Percentiles rank a stretch among this genome's conserved stretches.
Evolutionary conservation across 35 echinoderm and acorn worm species (phyloP).

Genomic region (Acanthaster planci): DNA sequence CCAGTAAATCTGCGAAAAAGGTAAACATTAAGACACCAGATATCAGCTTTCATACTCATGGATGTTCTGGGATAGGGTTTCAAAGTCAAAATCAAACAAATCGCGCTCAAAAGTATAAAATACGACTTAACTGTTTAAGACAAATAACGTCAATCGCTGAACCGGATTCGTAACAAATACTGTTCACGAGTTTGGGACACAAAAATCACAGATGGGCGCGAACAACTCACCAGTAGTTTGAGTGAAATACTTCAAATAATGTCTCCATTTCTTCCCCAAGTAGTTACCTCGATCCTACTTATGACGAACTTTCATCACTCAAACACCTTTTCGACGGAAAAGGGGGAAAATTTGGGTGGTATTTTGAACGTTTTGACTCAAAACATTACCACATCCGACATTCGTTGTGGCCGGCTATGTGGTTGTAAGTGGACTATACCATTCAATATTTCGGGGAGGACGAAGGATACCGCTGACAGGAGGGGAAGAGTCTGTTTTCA

Average conservation of each 20-base stretch:
- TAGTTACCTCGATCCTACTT: background rate
- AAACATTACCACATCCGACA: slow-evolving; percentile 10
- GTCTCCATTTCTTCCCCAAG: background rate
- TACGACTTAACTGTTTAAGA: background rate
- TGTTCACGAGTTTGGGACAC: background rate
- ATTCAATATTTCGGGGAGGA: background rate
- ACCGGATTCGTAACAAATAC: background rate
- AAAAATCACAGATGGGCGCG: background rate
- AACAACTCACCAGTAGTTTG: background rate
- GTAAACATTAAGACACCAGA: background rate
- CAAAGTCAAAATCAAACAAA: background rate
- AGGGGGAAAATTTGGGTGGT: background rate
- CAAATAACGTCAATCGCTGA: background rate
- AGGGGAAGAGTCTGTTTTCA: background rate
- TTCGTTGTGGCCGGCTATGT: too few species aligned
- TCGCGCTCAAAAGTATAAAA: background rate
- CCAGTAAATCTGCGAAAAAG: background rate
- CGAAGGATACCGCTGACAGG: background rate
- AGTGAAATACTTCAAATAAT: background rate
- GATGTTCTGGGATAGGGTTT: background rate
- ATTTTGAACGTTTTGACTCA: background rate
- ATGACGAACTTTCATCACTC: background rate
- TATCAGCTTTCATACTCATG: background rate
- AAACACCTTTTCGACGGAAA: background rate
- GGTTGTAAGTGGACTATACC: background rate